Conservation (phyloP, 1,140 invertebrate genomes). For the Agraylea sexmaculata region DNA sequence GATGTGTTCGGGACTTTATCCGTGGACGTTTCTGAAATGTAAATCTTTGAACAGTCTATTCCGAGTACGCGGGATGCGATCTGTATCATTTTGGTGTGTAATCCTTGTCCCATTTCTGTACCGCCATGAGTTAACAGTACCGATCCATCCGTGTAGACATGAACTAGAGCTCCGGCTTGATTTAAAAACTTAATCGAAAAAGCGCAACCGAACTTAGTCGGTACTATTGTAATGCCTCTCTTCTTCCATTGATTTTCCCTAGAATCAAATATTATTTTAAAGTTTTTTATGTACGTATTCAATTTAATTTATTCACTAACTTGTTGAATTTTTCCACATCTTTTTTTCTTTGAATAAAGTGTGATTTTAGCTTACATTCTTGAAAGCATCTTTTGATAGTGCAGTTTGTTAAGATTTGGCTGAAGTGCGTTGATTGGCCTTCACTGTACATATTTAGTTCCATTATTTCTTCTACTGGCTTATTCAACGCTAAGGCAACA, state of each 20-base stretch:
- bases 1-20: constrained; percentile 93
- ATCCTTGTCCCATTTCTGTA: constrained; percentile 92
- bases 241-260: constrained; percentile 77
- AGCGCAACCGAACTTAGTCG: constrained; percentile 83
- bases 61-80: constrained; percentile 63
- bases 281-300: too few relatives aligned
- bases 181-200: constrained; percentile 74
- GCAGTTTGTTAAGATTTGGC: constrained; percentile 62
- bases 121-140: constrained; percentile 86
- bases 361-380: constrained; percentile 62
- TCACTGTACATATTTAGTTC: constrained; percentile 71
- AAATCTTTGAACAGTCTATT: constrained; percentile 65
- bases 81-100: constrained; percentile 93
- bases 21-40: constrained; percentile 80
- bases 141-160: constrained; percentile 85
- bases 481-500: constrained; percentile 57
- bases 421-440: constrained; percentile 67
- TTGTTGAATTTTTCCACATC: constrained; percentile 61
- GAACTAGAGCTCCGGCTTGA: constrained; percentile 80
- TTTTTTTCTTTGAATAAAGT: constrained; percentile 48
- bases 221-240: constrained; percentile 74
- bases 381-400: constrained; percentile 70
- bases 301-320: constrained; percentile 27
- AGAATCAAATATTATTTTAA: constrained; percentile 24
- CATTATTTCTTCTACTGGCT: constrained; percentile 42